A percentile compares a stretch with the other conserved stretches of the same genome.
Evolutionary conservation across 2,797 vertebrate genomes (phyloP).

Genomic region (Heteromormyrus szaboi): DNA sequence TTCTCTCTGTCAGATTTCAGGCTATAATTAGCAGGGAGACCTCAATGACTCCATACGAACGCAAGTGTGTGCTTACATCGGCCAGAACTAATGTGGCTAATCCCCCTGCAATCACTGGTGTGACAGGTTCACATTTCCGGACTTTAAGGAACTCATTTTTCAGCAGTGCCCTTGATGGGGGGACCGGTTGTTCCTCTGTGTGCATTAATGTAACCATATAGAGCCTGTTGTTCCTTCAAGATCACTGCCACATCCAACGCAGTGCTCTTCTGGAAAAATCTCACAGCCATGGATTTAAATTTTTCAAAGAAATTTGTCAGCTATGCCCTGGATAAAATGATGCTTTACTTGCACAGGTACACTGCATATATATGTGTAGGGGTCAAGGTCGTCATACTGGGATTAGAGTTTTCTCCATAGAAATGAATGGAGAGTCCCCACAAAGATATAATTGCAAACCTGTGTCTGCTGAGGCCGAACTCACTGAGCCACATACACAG

Average conservation of each 20-base stretch:
- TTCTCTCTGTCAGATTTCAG: slow-evolving; percentile 88
- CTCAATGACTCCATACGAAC: slow-evolving; percentile 67
- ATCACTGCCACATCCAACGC: slow-evolving; percentile 24
- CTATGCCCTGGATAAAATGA: neutral
- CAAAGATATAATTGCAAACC: neutral
- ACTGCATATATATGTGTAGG: neutral
- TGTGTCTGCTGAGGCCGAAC: neutral
- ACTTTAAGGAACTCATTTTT: slow-evolving; percentile 58
- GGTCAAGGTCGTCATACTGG: neutral
- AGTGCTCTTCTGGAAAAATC: neutral
- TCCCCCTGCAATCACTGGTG: slow-evolving; percentile 53
- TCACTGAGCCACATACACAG: neutral
- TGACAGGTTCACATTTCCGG: slow-evolving; percentile 75
- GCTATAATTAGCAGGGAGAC: slow-evolving; percentile 84
- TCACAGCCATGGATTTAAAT: neutral
- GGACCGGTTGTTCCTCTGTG: neutral
- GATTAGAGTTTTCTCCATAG: neutral
- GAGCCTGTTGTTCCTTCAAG: slow-evolving; percentile 36
- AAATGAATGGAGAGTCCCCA: neutral
- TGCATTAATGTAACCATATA: neutral
- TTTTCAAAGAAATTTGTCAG: neutral
- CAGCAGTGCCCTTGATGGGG: slow-evolving; percentile 52
- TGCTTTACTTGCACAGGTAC: neutral
- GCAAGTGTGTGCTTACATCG: slow-evolving; percentile 57
- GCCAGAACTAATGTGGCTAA: slow-evolving; percentile 71